A percentile compares a stretch with the other conserved stretches of the same genome.
Evolutionary conservation across 2,113 vertebrate genomes (phyloP).

Genomic region (Salvator merianae): DNA sequence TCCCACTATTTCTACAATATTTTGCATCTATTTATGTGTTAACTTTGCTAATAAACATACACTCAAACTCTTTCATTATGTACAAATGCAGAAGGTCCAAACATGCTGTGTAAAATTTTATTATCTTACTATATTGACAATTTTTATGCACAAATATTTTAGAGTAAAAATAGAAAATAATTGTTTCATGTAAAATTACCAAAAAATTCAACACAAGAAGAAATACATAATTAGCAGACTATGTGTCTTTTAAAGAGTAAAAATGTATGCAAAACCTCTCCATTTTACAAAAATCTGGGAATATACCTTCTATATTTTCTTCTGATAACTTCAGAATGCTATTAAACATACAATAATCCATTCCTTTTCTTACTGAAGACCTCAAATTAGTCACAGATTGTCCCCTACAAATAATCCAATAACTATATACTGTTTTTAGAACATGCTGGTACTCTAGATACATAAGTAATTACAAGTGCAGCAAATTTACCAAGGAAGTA

Average conservation of each 20-base stretch:
- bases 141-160: constrained; percentile 82
- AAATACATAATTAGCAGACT: constrained; percentile 77
- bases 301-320: constrained; percentile 61
- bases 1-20: background rate
- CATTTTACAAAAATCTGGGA: constrained; percentile 77
- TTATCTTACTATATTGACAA: constrained; percentile 80
- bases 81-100: constrained; percentile 32
- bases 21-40: background rate
- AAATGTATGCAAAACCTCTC: constrained; percentile 81
- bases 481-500: constrained; percentile 47
- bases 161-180: constrained; percentile 83
- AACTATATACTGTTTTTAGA: constrained; percentile 59
- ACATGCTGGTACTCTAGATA: constrained; percentile 53
- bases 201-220: constrained; percentile 72
- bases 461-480: constrained; percentile 60
- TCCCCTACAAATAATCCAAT: constrained; percentile 55
- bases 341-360: constrained; percentile 70
- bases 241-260: constrained; percentile 80
- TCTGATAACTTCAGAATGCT: constrained; percentile 68
- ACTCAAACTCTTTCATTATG: constrained; percentile 35
- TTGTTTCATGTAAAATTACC: constrained; percentile 79
- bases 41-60: background rate
- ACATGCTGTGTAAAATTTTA: constrained; percentile 71
- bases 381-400: constrained; percentile 70
- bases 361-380: constrained; percentile 66